Base-by-base conservation (phyloP, 2,113 vertebrate genomes). In the Aphyosemion australe region DNA sequence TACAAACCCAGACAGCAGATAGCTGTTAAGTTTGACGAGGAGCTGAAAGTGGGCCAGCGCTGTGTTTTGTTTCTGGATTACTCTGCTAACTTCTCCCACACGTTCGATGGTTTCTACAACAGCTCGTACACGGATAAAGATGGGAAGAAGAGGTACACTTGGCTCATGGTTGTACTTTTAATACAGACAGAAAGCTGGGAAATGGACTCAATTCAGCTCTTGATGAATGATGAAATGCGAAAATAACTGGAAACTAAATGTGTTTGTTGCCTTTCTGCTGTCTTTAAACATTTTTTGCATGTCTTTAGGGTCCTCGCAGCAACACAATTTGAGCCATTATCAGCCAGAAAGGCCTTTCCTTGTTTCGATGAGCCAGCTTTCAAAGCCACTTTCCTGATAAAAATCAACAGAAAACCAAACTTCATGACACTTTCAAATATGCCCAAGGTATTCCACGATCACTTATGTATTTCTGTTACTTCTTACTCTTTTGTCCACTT, bases 351-450 rank as follows among this genome's bases (percentile, higher is more conserved):
- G 84, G 95, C 94, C 82, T 99, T 99, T 90, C 97, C 97, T 1
- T 99, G 97, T 89, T 99, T 99, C 88, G 97, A 99, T 88, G 97
- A 99, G 74, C 97, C 97, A 65, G 87, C 90, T 37, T 94, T 98
- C 87, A 99, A 99, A 93, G 94, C 97, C 74, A 95, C 92, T 11
- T 99, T 97, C 89, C 73, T 84, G 64, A 86, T 99, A 81, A 95
- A 78, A 90, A 95, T 99, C 78, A 87, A 58, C 79, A 92, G 95
- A 82, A 93, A 95, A 76, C 76, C 87, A 21, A 79, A 90, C 39
- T 91, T 95, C 77, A 92, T 88, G 65, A 79, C 93, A 72, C 91
- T 99, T 66, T 98, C 97, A 77, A 99, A 99, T 91, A 99, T 99
- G 97, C 96, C 95, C 52, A 92, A 93, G 97, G 97, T 99, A 37